phyloP scores from a whole-genome alignment of 1,140 invertebrate species.

The Harlomillsia oculata region DNA sequence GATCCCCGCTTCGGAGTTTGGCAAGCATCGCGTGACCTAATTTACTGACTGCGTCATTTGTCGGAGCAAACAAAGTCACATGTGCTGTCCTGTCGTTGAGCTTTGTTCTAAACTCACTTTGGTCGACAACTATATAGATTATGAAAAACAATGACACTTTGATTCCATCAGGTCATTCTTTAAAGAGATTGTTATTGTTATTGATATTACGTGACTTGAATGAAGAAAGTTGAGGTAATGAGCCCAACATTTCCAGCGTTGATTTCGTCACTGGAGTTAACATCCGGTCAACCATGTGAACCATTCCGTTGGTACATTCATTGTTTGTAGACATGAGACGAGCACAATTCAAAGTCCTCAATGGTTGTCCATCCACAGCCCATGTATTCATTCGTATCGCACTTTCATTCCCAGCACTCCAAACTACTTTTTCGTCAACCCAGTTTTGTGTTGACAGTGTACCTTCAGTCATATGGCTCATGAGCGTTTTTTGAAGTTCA shows the following conservation, averaged over 20 bases:
- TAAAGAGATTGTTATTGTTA: too few species aligned
- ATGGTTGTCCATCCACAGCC: slow-evolving; percentile 41
- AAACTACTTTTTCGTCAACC: slow-evolving; percentile 39
- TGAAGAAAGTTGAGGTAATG: slow-evolving; percentile 44
- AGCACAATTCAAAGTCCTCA: slow-evolving; percentile 49
- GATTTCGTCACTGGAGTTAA: slow-evolving; percentile 44
- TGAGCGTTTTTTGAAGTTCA: slow-evolving; percentile 11
- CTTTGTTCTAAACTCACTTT: slow-evolving; percentile 39
- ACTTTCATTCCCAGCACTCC: slow-evolving; percentile 44
- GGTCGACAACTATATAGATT: slow-evolving; percentile 39
- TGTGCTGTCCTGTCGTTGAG: slow-evolving; percentile 42
- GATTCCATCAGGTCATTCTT: too few species aligned
- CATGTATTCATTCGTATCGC: slow-evolving; percentile 54
- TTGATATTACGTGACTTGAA: slow-evolving; percentile 45
- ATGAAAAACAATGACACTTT: slow-evolving; percentile 1
- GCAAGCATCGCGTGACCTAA: slow-evolving; percentile 38
- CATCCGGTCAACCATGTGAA: slow-evolving; percentile 47
- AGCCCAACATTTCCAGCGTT: slow-evolving; percentile 43
- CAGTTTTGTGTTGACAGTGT: slow-evolving; percentile 24
- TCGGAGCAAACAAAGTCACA: slow-evolving; percentile 48
- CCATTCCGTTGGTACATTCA: slow-evolving; percentile 45
- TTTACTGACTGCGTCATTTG: slow-evolving; percentile 44
- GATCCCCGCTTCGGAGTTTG: slow-evolving; percentile 39
- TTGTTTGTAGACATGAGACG: slow-evolving; percentile 40
- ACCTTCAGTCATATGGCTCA: slow-evolving; percentile 22